These are phyloP conservation scores for Galeruca laticollis DNA, from an alignment of 2,888 invertebrate genomes.

Conservation along the genomic window DNA sequence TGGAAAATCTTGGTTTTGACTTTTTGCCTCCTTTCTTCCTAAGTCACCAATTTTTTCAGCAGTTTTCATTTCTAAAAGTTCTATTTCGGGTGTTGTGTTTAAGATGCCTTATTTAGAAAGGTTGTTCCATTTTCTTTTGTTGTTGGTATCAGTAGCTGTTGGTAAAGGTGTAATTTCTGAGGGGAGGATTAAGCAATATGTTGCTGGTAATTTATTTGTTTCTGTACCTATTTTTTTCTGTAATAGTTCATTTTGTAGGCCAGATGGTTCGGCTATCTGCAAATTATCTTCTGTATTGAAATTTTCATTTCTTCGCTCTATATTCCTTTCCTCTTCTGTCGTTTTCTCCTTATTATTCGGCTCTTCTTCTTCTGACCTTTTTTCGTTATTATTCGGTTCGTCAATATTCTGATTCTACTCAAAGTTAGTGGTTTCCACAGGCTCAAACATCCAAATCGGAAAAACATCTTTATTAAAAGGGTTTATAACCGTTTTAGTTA, in stretches of 20 bases:
- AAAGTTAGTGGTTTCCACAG: too few species aligned
- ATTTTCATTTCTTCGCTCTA: neutral
- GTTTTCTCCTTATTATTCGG: neutral
- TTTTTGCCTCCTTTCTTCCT: neutral
- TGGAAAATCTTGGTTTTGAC: neutral
- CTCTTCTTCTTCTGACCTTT: too few species aligned
- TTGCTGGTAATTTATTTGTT: constrained; percentile 1
- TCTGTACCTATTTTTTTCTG: neutral
- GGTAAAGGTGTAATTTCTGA: neutral
- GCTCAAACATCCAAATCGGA: too few species aligned
- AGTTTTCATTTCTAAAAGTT: neutral
- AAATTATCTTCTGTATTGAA: neutral
- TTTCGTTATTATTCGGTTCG: neutral
- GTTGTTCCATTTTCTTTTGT: neutral
- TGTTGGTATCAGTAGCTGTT: neutral
- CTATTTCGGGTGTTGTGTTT: neutral
- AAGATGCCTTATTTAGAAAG: neutral
- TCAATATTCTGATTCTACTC: neutral
- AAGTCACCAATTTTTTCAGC: neutral
- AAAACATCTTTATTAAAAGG: too few species aligned
- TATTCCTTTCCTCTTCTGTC: neutral
- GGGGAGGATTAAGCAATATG: neutral
- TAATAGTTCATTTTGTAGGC: neutral
- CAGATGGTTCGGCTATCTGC: neutral
- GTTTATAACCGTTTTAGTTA: too few species aligned